These are phyloP conservation scores for Metopia argyrocephala DNA, from an alignment of 2,888 invertebrate species.

Conservation along the genomic window DNA sequence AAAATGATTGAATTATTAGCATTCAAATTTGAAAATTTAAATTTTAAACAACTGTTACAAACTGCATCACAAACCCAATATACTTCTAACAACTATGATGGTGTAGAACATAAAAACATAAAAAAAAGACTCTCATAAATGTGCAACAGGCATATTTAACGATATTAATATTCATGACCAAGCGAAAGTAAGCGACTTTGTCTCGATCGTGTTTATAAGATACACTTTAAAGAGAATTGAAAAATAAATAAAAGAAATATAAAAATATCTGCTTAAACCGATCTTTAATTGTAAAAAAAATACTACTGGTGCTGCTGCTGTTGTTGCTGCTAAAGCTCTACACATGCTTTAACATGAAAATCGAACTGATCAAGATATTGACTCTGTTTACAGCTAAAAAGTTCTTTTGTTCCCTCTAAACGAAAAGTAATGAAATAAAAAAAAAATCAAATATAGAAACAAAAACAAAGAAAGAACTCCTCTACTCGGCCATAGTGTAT, in stretches of 20 bases:
- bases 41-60: too few relatives aligned
- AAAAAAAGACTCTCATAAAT: constrained; percentile 46
- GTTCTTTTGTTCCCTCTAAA: constrained; percentile 40
- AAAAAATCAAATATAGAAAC: neutral
- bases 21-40: too few relatives aligned
- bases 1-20: too few relatives aligned
- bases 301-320: constrained; percentile 18
- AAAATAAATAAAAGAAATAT: constrained; percentile 19
- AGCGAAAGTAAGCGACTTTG: constrained; percentile 67
- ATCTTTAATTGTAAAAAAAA: constrained; percentile 14
- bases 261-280: constrained; percentile 20
- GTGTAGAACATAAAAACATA: too few relatives aligned
- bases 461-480: neutral
- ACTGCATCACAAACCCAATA: too few relatives aligned
- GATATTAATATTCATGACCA: constrained; percentile 73
- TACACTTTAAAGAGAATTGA: constrained; percentile 55
- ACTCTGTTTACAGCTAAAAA: constrained; percentile 41
- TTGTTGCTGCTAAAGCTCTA: constrained; percentile 14
- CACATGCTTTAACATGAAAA: constrained; percentile 31
- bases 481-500: neutral
- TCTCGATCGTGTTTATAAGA: constrained; percentile 62
- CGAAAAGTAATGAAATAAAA: constrained; percentile 7
- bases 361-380: constrained; percentile 51
- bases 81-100: too few relatives aligned
- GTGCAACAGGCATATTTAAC: constrained; percentile 62